phyloP scores from a whole-genome alignment of 2,113 vertebrate genomes.

The Leptobrachium leishanense region DNA sequence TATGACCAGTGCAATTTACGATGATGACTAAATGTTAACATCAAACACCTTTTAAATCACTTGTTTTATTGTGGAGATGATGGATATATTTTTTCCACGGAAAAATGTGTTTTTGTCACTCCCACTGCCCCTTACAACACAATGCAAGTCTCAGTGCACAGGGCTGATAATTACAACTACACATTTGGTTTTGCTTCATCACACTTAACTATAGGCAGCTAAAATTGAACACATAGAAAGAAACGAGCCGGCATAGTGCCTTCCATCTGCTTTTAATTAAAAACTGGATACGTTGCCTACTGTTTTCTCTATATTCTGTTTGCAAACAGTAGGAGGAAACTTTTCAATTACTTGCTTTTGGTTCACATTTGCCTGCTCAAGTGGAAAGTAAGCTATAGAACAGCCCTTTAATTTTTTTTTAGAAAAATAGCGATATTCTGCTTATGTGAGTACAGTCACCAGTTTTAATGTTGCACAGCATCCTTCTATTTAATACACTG shows the following conservation, averaged over 20 bases:
- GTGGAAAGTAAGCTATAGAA: constrained; percentile 40
- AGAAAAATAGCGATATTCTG: background rate
- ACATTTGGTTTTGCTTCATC: constrained; percentile 49
- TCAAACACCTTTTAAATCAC: constrained; percentile 15
- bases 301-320: constrained; percentile 46
- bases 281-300: constrained; percentile 46
- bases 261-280: constrained; percentile 50
- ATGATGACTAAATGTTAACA: constrained; percentile 32
- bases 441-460: background rate
- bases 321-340: constrained; percentile 49
- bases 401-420: constrained; percentile 29
- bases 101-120: constrained; percentile 36
- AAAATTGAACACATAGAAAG: constrained; percentile 41
- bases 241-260: constrained; percentile 41
- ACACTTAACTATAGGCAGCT: constrained; percentile 48
- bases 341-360: constrained; percentile 47
- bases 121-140: constrained; percentile 11
- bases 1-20: background rate
- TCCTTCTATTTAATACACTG: background rate
- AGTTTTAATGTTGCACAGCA: background rate
- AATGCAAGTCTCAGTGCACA: constrained; percentile 33
- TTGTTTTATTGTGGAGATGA: background rate
- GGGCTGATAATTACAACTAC: constrained; percentile 44
- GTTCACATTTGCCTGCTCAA: constrained; percentile 40
- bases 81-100: constrained; percentile 14